These are phyloP conservation scores for Leptopilina myrica DNA, from an alignment of 2,888 invertebrate species.

Conservation along the genomic window DNA sequence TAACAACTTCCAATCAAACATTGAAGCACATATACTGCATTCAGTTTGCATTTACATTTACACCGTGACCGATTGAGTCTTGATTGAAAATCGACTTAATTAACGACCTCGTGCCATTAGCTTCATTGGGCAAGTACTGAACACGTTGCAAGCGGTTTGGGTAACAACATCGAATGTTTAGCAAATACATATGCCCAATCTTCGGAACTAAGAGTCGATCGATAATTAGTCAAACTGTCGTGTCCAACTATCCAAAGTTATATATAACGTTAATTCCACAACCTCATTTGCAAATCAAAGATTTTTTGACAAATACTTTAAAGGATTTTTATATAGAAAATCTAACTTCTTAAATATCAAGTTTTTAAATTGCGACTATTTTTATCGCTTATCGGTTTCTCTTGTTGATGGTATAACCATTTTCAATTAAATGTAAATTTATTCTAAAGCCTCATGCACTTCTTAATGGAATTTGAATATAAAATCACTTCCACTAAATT, in stretches of 20 bases:
- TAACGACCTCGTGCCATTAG: slow-evolving; percentile 67
- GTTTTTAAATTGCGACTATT: neutral
- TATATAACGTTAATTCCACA: neutral
- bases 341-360: neutral
- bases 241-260: slow-evolving; percentile 12
- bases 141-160: slow-evolving; percentile 28
- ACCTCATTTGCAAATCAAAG: neutral
- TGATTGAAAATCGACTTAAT: slow-evolving; percentile 73
- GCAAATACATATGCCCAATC: slow-evolving; percentile 30
- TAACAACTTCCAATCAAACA: slow-evolving; percentile 23
- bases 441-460: slow-evolving; percentile 15
- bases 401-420: slow-evolving; percentile 23
- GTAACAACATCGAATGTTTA: slow-evolving; percentile 36
- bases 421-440: slow-evolving; percentile 33
- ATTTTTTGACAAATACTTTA: neutral
- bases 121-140: slow-evolving; percentile 63
- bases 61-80: slow-evolving; percentile 73
- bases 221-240: slow-evolving; percentile 18
- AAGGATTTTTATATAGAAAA: neutral
- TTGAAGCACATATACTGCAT: slow-evolving; percentile 11
- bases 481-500: slow-evolving; percentile 15
- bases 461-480: slow-evolving; percentile 31
- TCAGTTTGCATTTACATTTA: slow-evolving; percentile 69
- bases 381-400: slow-evolving; percentile 1
- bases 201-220: slow-evolving; percentile 25